phyloP scores from a whole-genome alignment of 1,140 invertebrate species.

The Atta colombica region DNA sequence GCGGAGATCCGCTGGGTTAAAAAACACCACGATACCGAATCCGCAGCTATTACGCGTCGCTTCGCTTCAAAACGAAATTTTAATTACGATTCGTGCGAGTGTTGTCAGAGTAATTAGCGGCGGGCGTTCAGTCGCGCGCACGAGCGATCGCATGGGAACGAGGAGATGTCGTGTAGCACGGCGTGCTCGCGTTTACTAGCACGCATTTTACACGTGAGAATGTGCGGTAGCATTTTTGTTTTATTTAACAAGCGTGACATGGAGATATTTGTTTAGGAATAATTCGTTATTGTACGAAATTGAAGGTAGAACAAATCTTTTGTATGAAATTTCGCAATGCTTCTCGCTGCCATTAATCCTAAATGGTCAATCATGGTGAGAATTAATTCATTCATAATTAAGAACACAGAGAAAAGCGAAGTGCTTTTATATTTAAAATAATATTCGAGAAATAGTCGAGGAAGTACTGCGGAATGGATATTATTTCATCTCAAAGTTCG shows the following conservation, averaged over 20 bases:
- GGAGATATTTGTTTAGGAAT: neutral
- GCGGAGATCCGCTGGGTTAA: slow-evolving; percentile 48
- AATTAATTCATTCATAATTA: slow-evolving; percentile 28
- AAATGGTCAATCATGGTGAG: neutral
- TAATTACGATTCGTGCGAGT: slow-evolving; percentile 72
- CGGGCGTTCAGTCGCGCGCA: slow-evolving; percentile 48
- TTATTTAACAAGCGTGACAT: neutral
- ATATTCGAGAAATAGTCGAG: slow-evolving; percentile 6
- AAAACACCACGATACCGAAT: slow-evolving; percentile 74
- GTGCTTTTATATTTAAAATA: slow-evolving; percentile 60
- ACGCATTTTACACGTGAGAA: slow-evolving; percentile 2
- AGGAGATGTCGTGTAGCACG: neutral
- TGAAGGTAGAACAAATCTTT: slow-evolving; percentile 1
- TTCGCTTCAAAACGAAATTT: slow-evolving; percentile 68
- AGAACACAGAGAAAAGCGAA: neutral
- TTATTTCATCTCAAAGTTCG: slow-evolving; percentile 80
- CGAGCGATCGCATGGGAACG: slow-evolving; percentile 37
- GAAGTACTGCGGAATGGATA: slow-evolving; percentile 68
- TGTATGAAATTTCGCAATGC: neutral
- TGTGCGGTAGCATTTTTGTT: slow-evolving; percentile 21
- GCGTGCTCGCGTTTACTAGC: neutral
- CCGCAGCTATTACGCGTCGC: slow-evolving; percentile 67
- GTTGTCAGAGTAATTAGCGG: slow-evolving; percentile 72
- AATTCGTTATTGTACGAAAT: slow-evolving; percentile 6
- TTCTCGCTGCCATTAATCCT: neutral